Base-by-base conservation (phyloP, 30 jellyfish, hydroid and myxozoan genomes). In the Nemopilema nomurai region DNA sequence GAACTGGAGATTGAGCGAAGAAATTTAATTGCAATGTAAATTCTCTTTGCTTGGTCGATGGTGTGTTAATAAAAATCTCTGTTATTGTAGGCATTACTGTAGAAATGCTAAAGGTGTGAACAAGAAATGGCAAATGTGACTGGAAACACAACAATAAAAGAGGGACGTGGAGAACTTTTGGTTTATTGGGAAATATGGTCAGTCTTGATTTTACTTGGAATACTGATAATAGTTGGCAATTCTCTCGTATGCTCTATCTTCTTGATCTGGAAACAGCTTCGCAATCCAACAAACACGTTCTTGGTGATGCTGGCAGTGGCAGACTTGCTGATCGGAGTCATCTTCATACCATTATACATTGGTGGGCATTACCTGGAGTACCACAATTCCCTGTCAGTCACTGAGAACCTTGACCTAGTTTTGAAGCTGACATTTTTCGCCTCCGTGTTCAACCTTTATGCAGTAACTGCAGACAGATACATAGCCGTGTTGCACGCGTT, bases 341-440 rank as follows among this genome's bases (percentile, higher is more conserved):
- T 88, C 1, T 88, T 88, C 79, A 79, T 88, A 29, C 96, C 96
- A 64, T 28, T 88, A 62, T 88, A 88, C 88, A 79, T 88, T 67
- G 96, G 96, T 30, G 89, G 96, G 27, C 96, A 88, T 64, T 88
- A 68, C 71, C 19, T 88, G 49, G 96, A 79, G 73, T 88, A 67
- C 24, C 49, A 88, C 81, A 62, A 88, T 67, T 6, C 69, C 3
- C 82, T 88, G 65, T 19, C 76, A 25, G 76, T 88, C 18, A 18
- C 91, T 0, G 88, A 88, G 21, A 52, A 69, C 22, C 41, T 88
- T 22, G 96, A 88, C 31, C 41, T 74, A 19, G 68, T 88, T n/a
- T 41, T 88, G 23, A n/a, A 76, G 20, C 80, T 88, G 26, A 82
- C 90, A 20, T 71, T 88, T 26, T 80, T 77, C 26, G 96, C 96